A percentile compares a stretch with the other conserved stretches of the same genome.
Evolutionary conservation across 2,888 invertebrate genomes (phyloP).

Genomic region (Gandaritis pyraliata): DNA sequence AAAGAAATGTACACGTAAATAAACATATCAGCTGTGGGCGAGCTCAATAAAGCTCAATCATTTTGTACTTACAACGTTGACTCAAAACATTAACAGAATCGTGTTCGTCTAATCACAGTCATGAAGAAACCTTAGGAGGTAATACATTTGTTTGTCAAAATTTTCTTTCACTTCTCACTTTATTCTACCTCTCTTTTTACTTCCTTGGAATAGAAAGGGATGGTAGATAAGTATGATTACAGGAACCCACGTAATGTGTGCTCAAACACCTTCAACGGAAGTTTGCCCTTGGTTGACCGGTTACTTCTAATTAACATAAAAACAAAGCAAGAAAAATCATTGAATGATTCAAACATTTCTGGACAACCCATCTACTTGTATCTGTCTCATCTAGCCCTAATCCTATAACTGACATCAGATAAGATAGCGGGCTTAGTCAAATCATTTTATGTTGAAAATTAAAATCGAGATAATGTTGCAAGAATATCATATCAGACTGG

Average conservation of each 20-base stretch:
- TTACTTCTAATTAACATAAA: slow-evolving; percentile 77
- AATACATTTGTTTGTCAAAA: slow-evolving; percentile 58
- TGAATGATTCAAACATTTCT: slow-evolving; percentile 73
- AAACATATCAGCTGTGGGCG: slow-evolving; percentile 45
- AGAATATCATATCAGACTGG: slow-evolving; percentile 22
- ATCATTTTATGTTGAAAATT: slow-evolving; percentile 58
- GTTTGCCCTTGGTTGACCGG: slow-evolving; percentile 69
- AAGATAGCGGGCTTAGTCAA: slow-evolving; percentile 63
- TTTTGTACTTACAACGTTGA: slow-evolving; percentile 45
- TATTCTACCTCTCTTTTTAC: slow-evolving; percentile 44
- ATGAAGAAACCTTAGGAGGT: slow-evolving; percentile 40
- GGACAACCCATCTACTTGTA: slow-evolving; percentile 73
- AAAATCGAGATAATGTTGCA: slow-evolving; percentile 53
- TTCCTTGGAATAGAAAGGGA: slow-evolving; percentile 40
- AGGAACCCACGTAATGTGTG: slow-evolving; percentile 58
- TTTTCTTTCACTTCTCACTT: slow-evolving; percentile 53
- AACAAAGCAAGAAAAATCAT: slow-evolving; percentile 78
- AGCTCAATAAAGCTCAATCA: slow-evolving; percentile 45
- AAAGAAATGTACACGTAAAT: slow-evolving; percentile 16
- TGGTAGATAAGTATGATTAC: slow-evolving; percentile 34
- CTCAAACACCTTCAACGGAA: slow-evolving; percentile 74
- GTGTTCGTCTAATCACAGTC: slow-evolving; percentile 51
- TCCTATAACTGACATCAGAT: slow-evolving; percentile 82
- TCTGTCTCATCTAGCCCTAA: slow-evolving; percentile 79
- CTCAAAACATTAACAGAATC: slow-evolving; percentile 47